Evolutionary conservation across 2,113 vertebrate species (phyloP).

Genomic region (Onychostoma macrolepis): DNA sequence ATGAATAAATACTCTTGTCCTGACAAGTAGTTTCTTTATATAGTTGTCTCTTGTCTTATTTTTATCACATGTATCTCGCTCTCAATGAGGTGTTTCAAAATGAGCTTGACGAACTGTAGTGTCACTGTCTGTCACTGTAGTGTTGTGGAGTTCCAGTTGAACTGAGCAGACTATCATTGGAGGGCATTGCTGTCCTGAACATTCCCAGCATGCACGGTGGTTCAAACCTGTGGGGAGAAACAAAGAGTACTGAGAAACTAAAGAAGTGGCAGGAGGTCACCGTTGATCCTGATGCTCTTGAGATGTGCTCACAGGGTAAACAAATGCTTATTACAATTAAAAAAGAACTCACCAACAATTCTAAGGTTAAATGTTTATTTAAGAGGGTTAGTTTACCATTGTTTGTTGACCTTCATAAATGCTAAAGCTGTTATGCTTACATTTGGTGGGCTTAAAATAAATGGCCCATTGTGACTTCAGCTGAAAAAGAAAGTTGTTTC

Average conservation of each 20-base stretch:
- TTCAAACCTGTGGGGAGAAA: slow-evolving; percentile 92
- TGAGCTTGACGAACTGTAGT: background rate
- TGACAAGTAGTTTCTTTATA: background rate
- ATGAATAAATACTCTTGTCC: background rate
- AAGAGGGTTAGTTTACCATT: background rate
- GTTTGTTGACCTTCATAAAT: background rate
- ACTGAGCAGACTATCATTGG: slow-evolving; percentile 77
- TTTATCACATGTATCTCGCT: background rate
- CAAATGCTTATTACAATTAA: background rate
- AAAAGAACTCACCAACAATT: background rate
- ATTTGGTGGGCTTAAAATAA: background rate
- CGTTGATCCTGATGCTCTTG: slow-evolving; percentile 82
- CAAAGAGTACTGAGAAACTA: slow-evolving; percentile 72
- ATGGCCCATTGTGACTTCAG: background rate
- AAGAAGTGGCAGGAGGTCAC: slow-evolving; percentile 72
- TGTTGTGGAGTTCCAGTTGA: slow-evolving; percentile 82
- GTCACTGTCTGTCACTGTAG: slow-evolving; percentile 61
- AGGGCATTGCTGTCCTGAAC: slow-evolving; percentile 87
- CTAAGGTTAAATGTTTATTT: background rate
- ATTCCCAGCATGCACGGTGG: slow-evolving; percentile 93
- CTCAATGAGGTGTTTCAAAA: background rate
- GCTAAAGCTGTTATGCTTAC: background rate
- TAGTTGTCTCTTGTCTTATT: background rate
- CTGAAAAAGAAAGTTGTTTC: background rate
- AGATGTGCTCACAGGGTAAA: slow-evolving; percentile 83